phyloP scores from a whole-genome alignment of 2,888 invertebrate genomes.

The Blomia tropicalis region DNA sequence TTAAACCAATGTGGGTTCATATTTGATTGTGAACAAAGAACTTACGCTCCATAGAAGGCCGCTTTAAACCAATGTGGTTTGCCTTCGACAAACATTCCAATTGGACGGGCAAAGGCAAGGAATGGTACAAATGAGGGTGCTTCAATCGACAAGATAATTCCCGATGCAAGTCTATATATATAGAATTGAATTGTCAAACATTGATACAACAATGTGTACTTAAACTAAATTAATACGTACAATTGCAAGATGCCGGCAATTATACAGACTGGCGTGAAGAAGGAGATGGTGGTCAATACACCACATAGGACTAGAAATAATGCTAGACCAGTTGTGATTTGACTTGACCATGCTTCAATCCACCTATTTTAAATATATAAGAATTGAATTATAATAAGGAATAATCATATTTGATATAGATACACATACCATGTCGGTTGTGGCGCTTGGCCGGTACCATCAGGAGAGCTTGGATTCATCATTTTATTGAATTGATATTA shows the following conservation, averaged over 20 bases:
- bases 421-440: slow-evolving; percentile 2
- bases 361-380: no score
- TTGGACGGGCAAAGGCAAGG: slow-evolving; percentile 24
- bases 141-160: slow-evolving; percentile 25
- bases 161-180: slow-evolving; percentile 19
- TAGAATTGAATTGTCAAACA: not conserved
- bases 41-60: slow-evolving; percentile 24
- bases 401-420: not conserved
- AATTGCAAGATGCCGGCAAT: slow-evolving; percentile 23
- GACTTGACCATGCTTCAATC: slow-evolving; percentile 26
- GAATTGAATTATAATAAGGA: not conserved
- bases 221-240: slow-evolving; percentile 6
- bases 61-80: slow-evolving; percentile 26
- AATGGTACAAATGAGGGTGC: slow-evolving; percentile 26
- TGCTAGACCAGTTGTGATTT: slow-evolving; percentile 23
- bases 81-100: slow-evolving; percentile 24
- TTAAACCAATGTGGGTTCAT: not conserved
- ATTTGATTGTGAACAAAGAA: not conserved
- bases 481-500: not conserved
- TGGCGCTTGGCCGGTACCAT: not conserved
- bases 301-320: slow-evolving; percentile 21
- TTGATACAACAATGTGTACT: not conserved
- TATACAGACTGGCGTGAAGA: slow-evolving; percentile 17
- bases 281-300: slow-evolving; percentile 18
- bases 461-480: slow-evolving; percentile 12